Percentiles rank a stretch among this genome's conserved stretches.
These are phyloP conservation scores for Selene dorsalis DNA, from an alignment of 2,797 vertebrate genomes.

Conservation along the genomic window DNA sequence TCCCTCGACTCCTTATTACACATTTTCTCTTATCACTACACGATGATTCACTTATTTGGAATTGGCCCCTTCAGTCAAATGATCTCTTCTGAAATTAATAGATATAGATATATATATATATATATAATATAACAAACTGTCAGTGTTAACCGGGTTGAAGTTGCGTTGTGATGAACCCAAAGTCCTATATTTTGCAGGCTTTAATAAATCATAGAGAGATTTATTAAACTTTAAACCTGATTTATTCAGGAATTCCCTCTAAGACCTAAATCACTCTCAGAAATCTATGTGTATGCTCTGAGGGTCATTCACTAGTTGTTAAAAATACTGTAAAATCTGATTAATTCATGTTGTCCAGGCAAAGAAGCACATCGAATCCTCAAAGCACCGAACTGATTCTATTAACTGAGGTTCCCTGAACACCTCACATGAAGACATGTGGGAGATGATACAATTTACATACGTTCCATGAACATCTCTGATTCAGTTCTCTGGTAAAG, in stretches of 20 bases:
- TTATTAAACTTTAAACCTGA: not conserved
- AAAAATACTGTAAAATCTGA: too few relatives aligned
- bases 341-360: too few relatives aligned
- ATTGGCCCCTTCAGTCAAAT: not conserved
- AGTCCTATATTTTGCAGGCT: not conserved
- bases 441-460: too few relatives aligned
- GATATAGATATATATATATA: too few relatives aligned
- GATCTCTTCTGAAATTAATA: not conserved
- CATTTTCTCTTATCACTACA: not conserved
- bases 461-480: too few relatives aligned
- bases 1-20: not conserved
- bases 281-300: too few relatives aligned
- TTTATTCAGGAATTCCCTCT: not conserved
- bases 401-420: too few relatives aligned
- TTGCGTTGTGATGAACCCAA: not conserved
- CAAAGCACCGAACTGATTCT: too few relatives aligned
- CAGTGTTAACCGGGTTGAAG: not conserved
- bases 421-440: too few relatives aligned
- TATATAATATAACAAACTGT: not conserved
- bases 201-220: not conserved
- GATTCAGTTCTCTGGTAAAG: too few relatives aligned
- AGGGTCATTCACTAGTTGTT: too few relatives aligned
- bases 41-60: conserved; percentile 6
- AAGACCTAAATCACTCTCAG: not conserved
- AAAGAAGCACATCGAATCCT: too few relatives aligned